Evolutionary conservation across 92 coral and sea anemone species (phyloP).

Genomic region (Isaurus tuberculatus): DNA sequence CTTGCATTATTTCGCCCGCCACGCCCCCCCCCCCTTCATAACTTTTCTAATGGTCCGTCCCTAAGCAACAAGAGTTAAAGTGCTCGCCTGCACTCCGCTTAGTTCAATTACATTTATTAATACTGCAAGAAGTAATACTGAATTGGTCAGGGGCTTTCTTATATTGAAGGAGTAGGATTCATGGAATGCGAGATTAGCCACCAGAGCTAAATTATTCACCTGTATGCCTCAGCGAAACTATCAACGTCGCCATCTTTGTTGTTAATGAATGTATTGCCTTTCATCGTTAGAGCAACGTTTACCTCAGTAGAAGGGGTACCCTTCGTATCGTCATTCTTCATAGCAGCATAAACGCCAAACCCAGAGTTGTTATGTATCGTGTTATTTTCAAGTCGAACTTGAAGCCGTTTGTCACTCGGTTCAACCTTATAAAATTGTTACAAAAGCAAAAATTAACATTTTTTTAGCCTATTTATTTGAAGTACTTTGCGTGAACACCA

Average conservation of each 20-base stretch:
- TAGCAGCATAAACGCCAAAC: constrained; percentile 77
- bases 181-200: not conserved
- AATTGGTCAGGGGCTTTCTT: too few species aligned
- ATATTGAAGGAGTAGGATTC: not conserved
- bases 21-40: too few species aligned
- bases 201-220: not conserved
- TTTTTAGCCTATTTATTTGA: not conserved
- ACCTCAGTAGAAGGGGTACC: constrained; percentile 56
- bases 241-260: constrained; percentile 76
- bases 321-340: constrained; percentile 50
- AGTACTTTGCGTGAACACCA: too few species aligned
- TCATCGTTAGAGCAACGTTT: constrained; percentile 67
- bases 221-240: constrained; percentile 40
- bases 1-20: too few species aligned
- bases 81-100: too few species aligned
- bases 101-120: too few species aligned
- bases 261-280: constrained; percentile 73
- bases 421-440: constrained; percentile 48
- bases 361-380: constrained; percentile 76
- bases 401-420: constrained; percentile 55
- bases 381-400: constrained; percentile 70
- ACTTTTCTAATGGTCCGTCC: too few species aligned
- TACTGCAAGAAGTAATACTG: too few species aligned
- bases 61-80: too few species aligned
- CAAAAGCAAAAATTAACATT: not conserved